Base-by-base conservation (phyloP, 2,113 vertebrate genomes). In the Anarrhichthys ocellatus region DNA sequence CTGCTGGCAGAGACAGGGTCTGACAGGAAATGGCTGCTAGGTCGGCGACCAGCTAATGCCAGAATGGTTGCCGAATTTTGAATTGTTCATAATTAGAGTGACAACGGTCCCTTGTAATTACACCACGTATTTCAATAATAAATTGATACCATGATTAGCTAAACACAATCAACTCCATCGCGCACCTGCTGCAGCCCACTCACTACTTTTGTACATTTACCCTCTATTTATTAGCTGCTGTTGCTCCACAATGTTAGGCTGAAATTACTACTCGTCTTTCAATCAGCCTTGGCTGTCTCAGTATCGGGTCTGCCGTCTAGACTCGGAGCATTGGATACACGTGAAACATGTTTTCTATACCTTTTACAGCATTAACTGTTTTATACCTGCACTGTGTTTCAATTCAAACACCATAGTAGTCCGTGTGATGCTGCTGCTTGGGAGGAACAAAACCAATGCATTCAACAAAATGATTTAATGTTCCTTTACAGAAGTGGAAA, bases 31-130 rank as follows among this genome's bases (percentile, higher is more conserved):
- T 5, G 46, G 32, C 44, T 85, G 72, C 62, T 82, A 79, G 70
- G 58, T 72, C 48, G 54, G 75, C 38, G 48, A 40, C n/a, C 38
- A 54, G 70, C 27, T 17, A 13, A 4, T 65, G 69, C 74, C 68
- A 80, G 50, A 61, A 66, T 0, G 13, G 22, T 70, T 59, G 48
- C 27, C 4, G 10, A 17, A 27, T 54, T 80, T 63, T 50, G 32
- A 73, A 79, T 80, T 27, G 58, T 77, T 82, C 74, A 54, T 76
- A 71, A 74, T 38, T 58, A 9, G 44, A 73, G 68, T 7, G 48
- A 72, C 72, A 52, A 44, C 3, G 1, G 4, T 9, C 54, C 62
- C 14, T 32, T 62, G 54, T 65, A 78, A 82, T 65, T 67, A 77
- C 36, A 48, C 10, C 15, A 34, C 18, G 50, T 63, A 58, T 48